These are phyloP conservation scores for Amphipyra berbera DNA, from an alignment of 2,888 invertebrate genomes.

Conservation along the genomic window DNA sequence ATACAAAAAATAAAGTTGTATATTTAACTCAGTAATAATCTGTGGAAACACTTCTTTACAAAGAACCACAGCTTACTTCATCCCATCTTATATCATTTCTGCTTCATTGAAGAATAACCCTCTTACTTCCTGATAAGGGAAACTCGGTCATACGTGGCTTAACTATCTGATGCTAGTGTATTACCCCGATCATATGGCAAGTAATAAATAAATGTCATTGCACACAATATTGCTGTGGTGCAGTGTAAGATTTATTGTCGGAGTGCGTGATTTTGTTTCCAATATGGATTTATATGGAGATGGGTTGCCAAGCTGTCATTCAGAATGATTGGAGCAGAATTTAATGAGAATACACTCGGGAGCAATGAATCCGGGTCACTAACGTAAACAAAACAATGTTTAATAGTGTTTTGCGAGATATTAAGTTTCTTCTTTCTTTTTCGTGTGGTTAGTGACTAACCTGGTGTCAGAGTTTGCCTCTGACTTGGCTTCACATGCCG, in stretches of 20 bases:
- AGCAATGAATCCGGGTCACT: no score
- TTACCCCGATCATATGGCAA: background rate
- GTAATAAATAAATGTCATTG: constrained; percentile 24
- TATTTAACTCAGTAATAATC: no score
- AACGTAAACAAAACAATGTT: no score
- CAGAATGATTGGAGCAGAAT: background rate
- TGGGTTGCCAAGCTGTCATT: constrained; percentile 12
- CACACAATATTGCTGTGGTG: background rate
- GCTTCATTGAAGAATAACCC: constrained; percentile 20
- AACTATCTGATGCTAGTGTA: background rate
- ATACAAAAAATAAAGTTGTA: no score
- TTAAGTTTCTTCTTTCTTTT: no score
- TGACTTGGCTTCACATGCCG: no score
- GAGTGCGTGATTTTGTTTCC: constrained; percentile 15
- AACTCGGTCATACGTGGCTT: constrained; percentile 18
- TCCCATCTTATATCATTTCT: constrained; percentile 24
- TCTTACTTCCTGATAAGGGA: constrained; percentile 29
- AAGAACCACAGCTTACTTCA: background rate
- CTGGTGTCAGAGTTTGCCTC: no score
- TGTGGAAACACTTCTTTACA: no score
- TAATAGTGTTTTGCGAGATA: no score
- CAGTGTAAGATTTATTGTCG: constrained; percentile 28
- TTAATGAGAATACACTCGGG: no score
- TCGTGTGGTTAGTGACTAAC: no score
- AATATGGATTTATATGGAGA: constrained; percentile 8